These are phyloP conservation scores for Agrochola macilenta DNA, from an alignment of 2,888 invertebrate genomes.

Conservation along the genomic window DNA sequence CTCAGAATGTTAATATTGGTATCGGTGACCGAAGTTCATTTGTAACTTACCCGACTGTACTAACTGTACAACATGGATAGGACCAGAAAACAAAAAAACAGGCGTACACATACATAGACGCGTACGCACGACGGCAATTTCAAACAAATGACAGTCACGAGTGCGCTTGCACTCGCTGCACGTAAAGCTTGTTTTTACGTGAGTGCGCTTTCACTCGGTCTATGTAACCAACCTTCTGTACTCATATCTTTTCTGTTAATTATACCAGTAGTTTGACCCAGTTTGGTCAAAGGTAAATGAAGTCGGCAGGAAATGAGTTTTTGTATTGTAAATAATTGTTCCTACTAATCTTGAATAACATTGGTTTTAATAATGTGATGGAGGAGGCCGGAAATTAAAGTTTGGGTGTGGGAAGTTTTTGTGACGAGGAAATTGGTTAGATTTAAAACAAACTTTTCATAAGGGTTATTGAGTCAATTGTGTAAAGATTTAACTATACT, in stretches of 20 bases:
- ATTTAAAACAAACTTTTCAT: background rate
- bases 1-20: slow-evolving; percentile 50
- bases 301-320: slow-evolving; percentile 61
- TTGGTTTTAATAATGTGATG: slow-evolving; percentile 37
- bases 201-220: background rate
- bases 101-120: too few relatives aligned
- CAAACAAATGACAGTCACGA: background rate
- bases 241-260: background rate
- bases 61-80: background rate
- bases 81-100: slow-evolving; percentile 11
- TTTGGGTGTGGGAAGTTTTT: slow-evolving; percentile 23
- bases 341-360: slow-evolving; percentile 44
- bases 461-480: too few relatives aligned
- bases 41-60: slow-evolving; percentile 33
- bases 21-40: slow-evolving; percentile 45
- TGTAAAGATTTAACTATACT: background rate
- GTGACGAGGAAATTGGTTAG: background rate
- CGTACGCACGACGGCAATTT: too few relatives aligned
- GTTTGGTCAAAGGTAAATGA: slow-evolving; percentile 51
- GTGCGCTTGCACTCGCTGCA: background rate
- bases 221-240: background rate
- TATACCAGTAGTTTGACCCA: slow-evolving; percentile 47
- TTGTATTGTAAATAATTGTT: slow-evolving; percentile 54
- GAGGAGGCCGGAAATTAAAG: slow-evolving; percentile 49
- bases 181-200: background rate